A percentile compares a stretch with the other conserved stretches of the same genome.
These are phyloP conservation scores for Nesometra sesokonis DNA, from an alignment of 35 echinoderm and acorn worm species.

Conservation along the genomic window DNA sequence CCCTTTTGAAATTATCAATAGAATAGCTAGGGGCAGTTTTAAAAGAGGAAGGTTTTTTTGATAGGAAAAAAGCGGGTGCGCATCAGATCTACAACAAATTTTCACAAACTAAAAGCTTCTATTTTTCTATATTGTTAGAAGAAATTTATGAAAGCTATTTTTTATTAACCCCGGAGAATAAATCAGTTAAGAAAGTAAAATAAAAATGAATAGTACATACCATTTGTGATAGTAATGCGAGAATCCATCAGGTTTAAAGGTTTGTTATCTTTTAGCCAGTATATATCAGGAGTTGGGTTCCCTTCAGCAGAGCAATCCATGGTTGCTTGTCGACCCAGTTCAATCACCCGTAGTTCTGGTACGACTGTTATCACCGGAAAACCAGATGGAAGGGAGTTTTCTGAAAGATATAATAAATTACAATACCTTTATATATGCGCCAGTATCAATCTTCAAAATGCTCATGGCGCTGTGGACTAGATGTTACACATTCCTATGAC, in stretches of 20 bases:
- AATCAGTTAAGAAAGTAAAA: not conserved
- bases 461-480: too few relatives aligned
- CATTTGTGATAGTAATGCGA: not conserved
- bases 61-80: too few relatives aligned
- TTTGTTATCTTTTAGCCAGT: not conserved
- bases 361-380: not conserved
- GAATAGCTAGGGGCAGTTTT: too few relatives aligned
- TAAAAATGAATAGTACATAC: not conserved
- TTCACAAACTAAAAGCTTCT: too few relatives aligned
- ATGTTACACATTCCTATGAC: too few relatives aligned
- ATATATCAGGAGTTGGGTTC: not conserved
- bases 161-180: not conserved
- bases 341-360: not conserved
- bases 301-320: not conserved
- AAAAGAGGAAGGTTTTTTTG: too few relatives aligned
- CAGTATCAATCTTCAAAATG: too few relatives aligned
- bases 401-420: not conserved
- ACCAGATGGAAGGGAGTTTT: conserved; percentile 1
- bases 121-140: too few relatives aligned
- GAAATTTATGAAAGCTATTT: not conserved
- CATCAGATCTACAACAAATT: too few relatives aligned
- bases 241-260: not conserved
- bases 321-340: not conserved
- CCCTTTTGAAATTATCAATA: too few relatives aligned
- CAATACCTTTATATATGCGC: too few relatives aligned